A percentile compares a stretch with the other conserved stretches of the same genome.
Evolutionary conservation across 1,140 invertebrate genomes (phyloP).

Genomic region (Mamestra configurata): DNA sequence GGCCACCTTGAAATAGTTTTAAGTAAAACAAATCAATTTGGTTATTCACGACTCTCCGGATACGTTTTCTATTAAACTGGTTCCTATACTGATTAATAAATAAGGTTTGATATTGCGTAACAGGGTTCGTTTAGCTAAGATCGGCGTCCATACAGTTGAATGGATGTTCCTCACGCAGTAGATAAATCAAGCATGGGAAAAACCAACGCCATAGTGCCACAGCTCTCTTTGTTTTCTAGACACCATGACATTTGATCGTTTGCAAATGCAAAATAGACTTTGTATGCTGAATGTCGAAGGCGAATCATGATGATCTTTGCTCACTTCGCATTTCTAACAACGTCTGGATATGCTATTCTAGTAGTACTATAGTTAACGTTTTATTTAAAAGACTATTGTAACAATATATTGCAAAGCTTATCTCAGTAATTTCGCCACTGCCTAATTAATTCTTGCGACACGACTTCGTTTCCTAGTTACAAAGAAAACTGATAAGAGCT

Average conservation of each 20-base stretch:
- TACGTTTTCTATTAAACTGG: constrained; percentile 16
- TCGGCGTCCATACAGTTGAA: constrained; percentile 62
- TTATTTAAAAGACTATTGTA: constrained; percentile 30
- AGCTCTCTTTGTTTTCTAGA: constrained; percentile 59
- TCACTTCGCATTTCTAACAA: constrained; percentile 7
- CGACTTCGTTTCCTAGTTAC: constrained; percentile 69
- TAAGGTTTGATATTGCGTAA: constrained; percentile 61
- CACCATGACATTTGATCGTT: constrained; percentile 61
- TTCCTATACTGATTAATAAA: constrained; percentile 6
- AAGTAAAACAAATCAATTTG: constrained; percentile 52
- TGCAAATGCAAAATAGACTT: constrained; percentile 53
- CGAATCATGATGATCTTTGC: constrained; percentile 45
- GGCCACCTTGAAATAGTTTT: constrained; percentile 48
- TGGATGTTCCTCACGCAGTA: constrained; percentile 62
- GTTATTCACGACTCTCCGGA: constrained; percentile 40
- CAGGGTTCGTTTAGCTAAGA: constrained; percentile 45
- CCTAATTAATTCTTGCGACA: constrained; percentile 74
- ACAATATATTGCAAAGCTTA: constrained; percentile 16
- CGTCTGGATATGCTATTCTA: neutral
- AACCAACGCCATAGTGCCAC: constrained; percentile 53
- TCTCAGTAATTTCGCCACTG: constrained; percentile 42
- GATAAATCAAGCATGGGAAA: constrained; percentile 73
- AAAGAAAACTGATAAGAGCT: constrained; percentile 81
- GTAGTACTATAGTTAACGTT: neutral
- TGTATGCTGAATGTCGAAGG: constrained; percentile 37